Evolutionary conservation across 1,140 invertebrate genomes (phyloP).

Genomic region (Anthonomus grandis): DNA sequence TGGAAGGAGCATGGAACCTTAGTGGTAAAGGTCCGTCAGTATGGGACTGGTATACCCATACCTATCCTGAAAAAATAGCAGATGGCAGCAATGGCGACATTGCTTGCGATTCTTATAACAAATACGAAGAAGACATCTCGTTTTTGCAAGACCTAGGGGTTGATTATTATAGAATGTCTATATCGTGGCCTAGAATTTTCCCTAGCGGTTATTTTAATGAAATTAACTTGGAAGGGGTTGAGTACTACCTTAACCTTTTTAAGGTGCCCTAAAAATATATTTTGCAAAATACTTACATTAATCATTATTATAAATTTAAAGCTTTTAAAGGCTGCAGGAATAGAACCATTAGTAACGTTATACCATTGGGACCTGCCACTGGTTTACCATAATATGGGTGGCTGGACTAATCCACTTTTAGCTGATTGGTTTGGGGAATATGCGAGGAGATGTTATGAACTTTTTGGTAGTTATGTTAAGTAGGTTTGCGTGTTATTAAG

Average conservation of each 20-base stretch:
- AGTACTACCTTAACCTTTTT: constrained; percentile 63
- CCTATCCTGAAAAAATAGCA: constrained; percentile 52
- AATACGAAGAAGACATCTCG: constrained; percentile 55
- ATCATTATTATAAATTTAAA: neutral
- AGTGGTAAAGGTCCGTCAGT: constrained; percentile 52
- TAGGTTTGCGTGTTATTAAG: neutral
- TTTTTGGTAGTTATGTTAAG: constrained; percentile 60
- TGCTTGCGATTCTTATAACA: constrained; percentile 59
- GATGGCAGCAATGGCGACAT: constrained; percentile 56
- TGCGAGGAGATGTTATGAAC: constrained; percentile 55
- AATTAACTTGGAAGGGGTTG: constrained; percentile 43
- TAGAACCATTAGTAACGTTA: constrained; percentile 59
- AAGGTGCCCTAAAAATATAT: constrained; percentile 45
- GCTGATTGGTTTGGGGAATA: constrained; percentile 55
- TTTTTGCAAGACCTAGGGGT: constrained; percentile 52
- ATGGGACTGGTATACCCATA: constrained; percentile 59
- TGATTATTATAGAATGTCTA: constrained; percentile 55
- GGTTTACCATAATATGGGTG: constrained; percentile 41
- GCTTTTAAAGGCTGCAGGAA: constrained; percentile 46
- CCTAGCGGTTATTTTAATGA: constrained; percentile 48
- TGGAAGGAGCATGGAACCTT: constrained; percentile 45
- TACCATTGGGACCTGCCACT: constrained; percentile 42
- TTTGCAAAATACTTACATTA: neutral
- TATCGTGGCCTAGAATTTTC: constrained; percentile 56
- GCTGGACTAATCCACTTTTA: constrained; percentile 38